Conservation (phyloP, 2,888 invertebrate species). For the Campoletis raptor region DNA sequence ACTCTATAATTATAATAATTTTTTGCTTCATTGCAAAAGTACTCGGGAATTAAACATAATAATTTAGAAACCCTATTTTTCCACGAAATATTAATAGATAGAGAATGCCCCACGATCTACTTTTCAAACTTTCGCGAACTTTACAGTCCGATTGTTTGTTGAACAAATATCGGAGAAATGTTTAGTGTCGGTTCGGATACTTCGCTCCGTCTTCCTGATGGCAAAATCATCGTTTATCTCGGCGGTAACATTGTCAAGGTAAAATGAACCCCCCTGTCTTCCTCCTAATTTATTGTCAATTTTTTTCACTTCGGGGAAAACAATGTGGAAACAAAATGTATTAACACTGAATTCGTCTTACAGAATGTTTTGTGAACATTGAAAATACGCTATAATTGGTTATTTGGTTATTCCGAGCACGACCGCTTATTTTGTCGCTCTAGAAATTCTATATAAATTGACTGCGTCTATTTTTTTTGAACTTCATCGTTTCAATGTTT, state of each 20-base stretch:
- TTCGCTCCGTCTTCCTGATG: slow-evolving; percentile 59
- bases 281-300: slow-evolving; percentile 9
- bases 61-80: background rate
- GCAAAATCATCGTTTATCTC: slow-evolving; percentile 69
- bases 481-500: too few relatives aligned
- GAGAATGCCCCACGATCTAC: background rate
- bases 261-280: slow-evolving; percentile 32
- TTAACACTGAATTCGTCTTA: too few relatives aligned
- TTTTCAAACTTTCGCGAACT: background rate
- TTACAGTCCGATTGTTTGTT: slow-evolving; percentile 1
- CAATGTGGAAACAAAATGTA: too few relatives aligned
- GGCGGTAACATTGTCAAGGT: slow-evolving; percentile 73
- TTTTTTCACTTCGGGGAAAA: background rate
- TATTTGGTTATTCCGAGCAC: too few relatives aligned
- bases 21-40: background rate
- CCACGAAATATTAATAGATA: background rate
- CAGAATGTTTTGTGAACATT: too few relatives aligned
- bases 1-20: too few relatives aligned
- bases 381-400: too few relatives aligned
- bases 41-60: background rate
- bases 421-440: too few relatives aligned
- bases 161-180: slow-evolving; percentile 53
- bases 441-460: too few relatives aligned
- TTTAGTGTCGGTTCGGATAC: slow-evolving; percentile 65
- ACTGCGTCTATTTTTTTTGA: too few relatives aligned